Evolutionary conservation across 1,140 invertebrate genomes (phyloP).

Genomic region (Dendrolimus punctatus): DNA sequence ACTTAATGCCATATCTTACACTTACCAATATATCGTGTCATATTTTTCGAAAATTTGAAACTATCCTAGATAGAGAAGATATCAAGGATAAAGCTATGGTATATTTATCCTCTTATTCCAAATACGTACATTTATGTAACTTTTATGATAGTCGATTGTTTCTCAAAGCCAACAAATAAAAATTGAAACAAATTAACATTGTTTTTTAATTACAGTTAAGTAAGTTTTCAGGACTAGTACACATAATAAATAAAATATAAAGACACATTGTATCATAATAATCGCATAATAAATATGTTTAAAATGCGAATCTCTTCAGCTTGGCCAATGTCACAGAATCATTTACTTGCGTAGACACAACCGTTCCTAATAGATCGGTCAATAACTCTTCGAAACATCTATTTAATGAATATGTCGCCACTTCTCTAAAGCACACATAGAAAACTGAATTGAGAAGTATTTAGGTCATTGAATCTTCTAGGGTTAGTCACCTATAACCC

Average conservation of each 20-base stretch:
- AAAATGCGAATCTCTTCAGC: not conserved
- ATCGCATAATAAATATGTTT: not conserved
- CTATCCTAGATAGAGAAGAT: too few relatives aligned
- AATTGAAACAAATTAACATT: not conserved
- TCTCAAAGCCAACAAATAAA: not conserved
- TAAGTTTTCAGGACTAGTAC: not conserved
- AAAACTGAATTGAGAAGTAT: constrained; percentile 41
- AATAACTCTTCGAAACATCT: constrained; percentile 32
- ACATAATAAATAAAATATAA: not conserved
- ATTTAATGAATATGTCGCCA: constrained; percentile 30
- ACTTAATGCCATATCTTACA: too few relatives aligned
- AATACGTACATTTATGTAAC: too few relatives aligned
- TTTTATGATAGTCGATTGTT: too few relatives aligned
- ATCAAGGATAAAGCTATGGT: too few relatives aligned
- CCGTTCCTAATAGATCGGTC: constrained; percentile 26
- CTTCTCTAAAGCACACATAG: constrained; percentile 23
- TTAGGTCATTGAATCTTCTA: constrained; percentile 35
- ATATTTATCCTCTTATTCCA: too few relatives aligned
- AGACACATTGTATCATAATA: not conserved
- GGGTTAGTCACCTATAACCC: not conserved
- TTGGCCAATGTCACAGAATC: constrained; percentile 13
- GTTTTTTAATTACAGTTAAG: too few relatives aligned
- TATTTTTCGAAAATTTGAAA: too few relatives aligned
- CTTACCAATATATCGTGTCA: too few relatives aligned
- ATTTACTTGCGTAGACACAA: constrained; percentile 12